Percentiles rank a stretch among this genome's conserved stretches.
These are phyloP conservation scores for Rhodeus uyekii DNA, from an alignment of 2,797 vertebrate genomes.

Conservation along the genomic window DNA sequence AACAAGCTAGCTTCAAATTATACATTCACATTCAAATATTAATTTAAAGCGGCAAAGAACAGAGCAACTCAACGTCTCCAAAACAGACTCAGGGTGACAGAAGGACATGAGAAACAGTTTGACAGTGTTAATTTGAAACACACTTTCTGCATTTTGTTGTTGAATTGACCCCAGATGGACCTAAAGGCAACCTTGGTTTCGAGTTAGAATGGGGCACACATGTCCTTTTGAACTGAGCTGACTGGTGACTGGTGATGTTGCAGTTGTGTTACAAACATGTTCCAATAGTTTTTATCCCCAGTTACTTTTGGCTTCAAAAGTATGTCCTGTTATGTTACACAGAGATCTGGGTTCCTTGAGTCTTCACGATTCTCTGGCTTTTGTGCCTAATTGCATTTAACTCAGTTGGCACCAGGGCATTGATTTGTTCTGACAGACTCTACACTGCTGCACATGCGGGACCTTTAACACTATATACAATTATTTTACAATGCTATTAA, in stretches of 20 bases:
- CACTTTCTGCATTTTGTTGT: conserved; percentile 31
- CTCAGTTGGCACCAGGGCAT: background rate
- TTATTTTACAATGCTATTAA: background rate
- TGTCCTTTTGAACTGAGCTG: conserved; percentile 33
- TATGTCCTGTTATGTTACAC: conserved; percentile 13
- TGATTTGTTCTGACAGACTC: background rate
- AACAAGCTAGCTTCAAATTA: background rate
- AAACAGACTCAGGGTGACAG: conserved; percentile 20
- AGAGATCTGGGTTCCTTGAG: background rate
- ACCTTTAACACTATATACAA: background rate
- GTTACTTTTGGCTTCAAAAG: conserved; percentile 5
- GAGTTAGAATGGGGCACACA: conserved; percentile 15
- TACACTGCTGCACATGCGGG: background rate
- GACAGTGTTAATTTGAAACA: conserved; percentile 37
- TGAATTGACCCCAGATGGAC: conserved; percentile 39
- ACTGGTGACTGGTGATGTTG: conserved; percentile 13
- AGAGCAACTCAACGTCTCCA: background rate
- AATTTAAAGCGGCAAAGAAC: background rate
- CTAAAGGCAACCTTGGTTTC: conserved; percentile 22
- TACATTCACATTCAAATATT: background rate
- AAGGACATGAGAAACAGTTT: conserved; percentile 37
- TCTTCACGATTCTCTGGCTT: conserved; percentile 9
- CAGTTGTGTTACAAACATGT: conserved; percentile 9
- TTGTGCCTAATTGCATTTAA: conserved; percentile 14
- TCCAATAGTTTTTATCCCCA: background rate